Evolutionary conservation across 2,888 invertebrate genomes (phyloP).

Genomic region (Poecilobothrus nobilitatus): DNA sequence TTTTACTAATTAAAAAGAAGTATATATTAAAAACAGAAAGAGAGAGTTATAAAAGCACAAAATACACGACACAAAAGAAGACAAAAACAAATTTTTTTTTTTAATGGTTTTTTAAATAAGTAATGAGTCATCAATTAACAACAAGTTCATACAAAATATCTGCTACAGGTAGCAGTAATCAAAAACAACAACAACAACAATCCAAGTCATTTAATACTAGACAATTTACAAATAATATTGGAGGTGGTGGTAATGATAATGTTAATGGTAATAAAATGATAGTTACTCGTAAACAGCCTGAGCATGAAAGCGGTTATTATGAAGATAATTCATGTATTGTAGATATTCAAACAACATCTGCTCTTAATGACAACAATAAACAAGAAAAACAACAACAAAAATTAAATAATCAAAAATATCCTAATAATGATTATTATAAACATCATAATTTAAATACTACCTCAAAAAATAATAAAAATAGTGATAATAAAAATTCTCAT

Average conservation of each 20-base stretch:
- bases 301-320: slow-evolving; percentile 77
- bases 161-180: neutral
- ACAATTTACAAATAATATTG: neutral
- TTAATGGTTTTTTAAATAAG: neutral
- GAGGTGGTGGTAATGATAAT: neutral
- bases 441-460: neutral
- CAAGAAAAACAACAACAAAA: neutral
- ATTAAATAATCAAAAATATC: neutral
- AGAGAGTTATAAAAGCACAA: too few species aligned
- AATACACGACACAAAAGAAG: neutral
- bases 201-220: neutral
- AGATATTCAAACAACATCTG: neutral
- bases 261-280: slow-evolving; percentile 40
- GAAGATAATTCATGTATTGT: slow-evolving; percentile 51
- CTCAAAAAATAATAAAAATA: neutral
- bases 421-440: neutral
- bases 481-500: neutral
- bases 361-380: neutral
- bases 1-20: too few species aligned
- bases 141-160: neutral
- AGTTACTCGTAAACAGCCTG: slow-evolving; percentile 56
- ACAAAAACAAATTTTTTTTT: neutral
- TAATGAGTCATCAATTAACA: slow-evolving; percentile 2
- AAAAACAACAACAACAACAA: neutral
- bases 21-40: too few species aligned